Conservation (phyloP, 2,888 invertebrate species). For the Heliconius sara region DNA sequence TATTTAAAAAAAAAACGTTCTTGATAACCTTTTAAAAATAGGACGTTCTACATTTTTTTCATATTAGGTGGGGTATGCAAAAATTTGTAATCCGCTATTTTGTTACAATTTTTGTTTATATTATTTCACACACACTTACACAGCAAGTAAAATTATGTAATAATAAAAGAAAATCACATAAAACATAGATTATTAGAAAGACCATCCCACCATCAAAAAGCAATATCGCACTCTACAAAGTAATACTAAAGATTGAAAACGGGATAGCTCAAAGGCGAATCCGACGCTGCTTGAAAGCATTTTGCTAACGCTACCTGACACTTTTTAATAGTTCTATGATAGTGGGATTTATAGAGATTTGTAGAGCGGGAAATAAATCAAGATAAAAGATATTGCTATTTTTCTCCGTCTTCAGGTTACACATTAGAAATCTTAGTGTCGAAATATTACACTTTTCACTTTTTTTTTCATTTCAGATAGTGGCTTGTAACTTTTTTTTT, state of each 20-base stretch:
- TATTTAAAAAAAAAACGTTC: no score
- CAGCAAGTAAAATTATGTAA: no score
- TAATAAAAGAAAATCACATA: background rate
- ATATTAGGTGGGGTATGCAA: no score
- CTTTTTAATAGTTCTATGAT: slow-evolving; percentile 1
- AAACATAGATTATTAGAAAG: background rate
- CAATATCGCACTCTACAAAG: slow-evolving; percentile 18
- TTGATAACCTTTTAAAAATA: no score
- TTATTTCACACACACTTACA: no score
- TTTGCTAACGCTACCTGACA: slow-evolving; percentile 18
- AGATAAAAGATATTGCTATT: background rate
- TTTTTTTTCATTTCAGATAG: background rate
- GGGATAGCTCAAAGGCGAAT: slow-evolving; percentile 16
- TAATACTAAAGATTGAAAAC: slow-evolving; percentile 7
- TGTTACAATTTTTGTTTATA: no score
- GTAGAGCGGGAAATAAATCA: background rate
- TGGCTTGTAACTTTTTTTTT: background rate
- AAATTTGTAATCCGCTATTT: no score
- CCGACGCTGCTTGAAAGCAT: background rate
- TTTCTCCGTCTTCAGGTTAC: background rate
- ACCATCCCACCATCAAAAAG: background rate
- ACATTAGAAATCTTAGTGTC: background rate
- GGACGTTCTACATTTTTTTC: no score
- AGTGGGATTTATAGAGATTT: background rate
- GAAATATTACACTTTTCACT: background rate